Evolutionary conservation across 2,888 invertebrate species (phyloP), one percentile per base, ranked within the genome.

Genomic region (Platypus cylindrus): DNA sequence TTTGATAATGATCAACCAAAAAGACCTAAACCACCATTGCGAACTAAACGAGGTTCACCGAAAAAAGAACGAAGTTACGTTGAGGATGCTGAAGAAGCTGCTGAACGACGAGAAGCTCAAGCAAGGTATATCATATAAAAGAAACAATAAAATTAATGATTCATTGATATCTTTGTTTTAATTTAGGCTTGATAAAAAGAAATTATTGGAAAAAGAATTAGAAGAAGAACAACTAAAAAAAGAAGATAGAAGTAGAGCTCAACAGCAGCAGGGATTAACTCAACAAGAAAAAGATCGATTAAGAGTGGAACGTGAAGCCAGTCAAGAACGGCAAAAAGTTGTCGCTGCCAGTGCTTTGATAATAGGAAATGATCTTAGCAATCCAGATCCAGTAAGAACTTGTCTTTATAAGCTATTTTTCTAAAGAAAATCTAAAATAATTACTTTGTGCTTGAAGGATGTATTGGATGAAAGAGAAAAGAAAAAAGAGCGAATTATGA

Each of bases 401-500:
- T 40, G 7, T 30, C 8, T 23, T 13, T 23, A 5, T 29, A 29
- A 14, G 5, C 20, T 20, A 7, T 20, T 20, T 9, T 20, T 20
- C 20, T 20, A 20, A 20, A n/a, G 5, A 20, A 5, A 20, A 20
- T 20, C 5, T 20, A n/a, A n/a, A n/a, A n/a, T n/a, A n/a, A n/a
- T n/a, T n/a, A n/a, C n/a, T n/a, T n/a, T n/a, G 25, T 25, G 25
- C 4, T n/a, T 11, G 5, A 32, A 20, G 87, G 79, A 77, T 53
- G 75, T 79, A 5, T 74, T 85, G 35, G 84, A 89, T 48, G 90
- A 91, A 63, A 87, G 91, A 83, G 87, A 89, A 61, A 76, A 78
- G 43, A 91, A 84, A 58, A 93, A 91, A 57, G 90, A 93, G 59
- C 78, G 79, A 48, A 85, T 95, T 41, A 80, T 93, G 75, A 64